Evolutionary conservation across 1,140 invertebrate genomes (phyloP), one percentile per base, ranked within the genome.

Genomic region (Augochlora pura): DNA sequence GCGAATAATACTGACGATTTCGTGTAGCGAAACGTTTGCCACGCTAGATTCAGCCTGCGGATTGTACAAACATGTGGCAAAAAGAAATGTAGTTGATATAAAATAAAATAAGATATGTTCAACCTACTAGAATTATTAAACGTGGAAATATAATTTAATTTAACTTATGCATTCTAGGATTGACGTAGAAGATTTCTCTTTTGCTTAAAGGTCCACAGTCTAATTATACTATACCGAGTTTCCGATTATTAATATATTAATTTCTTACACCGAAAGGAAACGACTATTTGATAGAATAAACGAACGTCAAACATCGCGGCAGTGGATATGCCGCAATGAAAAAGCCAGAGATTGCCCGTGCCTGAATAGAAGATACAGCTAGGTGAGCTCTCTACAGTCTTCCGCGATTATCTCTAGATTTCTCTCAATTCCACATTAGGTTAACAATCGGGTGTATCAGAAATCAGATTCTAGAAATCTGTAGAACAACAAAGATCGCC

Each of bases 311-410:
- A 46, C 27, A 42, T 32, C 12, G 49, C 18, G 32, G 16, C n/a
- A 25, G 16, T 2, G 9, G 14, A 46, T 77, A 63, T 10, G 59
- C n/a, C 60, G 16, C 18, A 62, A 46, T 64, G 68, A 77, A 49
- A 39, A 72, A 77, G 59, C 59, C 70, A 66, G 49, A 74, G 77
- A 78, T 86, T 82, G 83, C 83, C 83, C 74, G 57, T 79, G 77
- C 70, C 84, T 85, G 78, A 73, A 76, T 85, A 85, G 84, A 87
- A 87, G 79, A 84, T 87, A 86, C 46, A 86, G 70, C 81, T 86
- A 82, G 81, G 78, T 87, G 86, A 88, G 86, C 86, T 87, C 83
- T 86, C 62, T 73, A 79, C 83, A 87, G 80, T 87, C 83, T 85
- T 82, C 46, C 80, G 81, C 73, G 23, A 82, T 85, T 85, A 82